These are phyloP conservation scores for Itoplectis maculator DNA, from an alignment of 2,888 invertebrate species.

Conservation along the genomic window DNA sequence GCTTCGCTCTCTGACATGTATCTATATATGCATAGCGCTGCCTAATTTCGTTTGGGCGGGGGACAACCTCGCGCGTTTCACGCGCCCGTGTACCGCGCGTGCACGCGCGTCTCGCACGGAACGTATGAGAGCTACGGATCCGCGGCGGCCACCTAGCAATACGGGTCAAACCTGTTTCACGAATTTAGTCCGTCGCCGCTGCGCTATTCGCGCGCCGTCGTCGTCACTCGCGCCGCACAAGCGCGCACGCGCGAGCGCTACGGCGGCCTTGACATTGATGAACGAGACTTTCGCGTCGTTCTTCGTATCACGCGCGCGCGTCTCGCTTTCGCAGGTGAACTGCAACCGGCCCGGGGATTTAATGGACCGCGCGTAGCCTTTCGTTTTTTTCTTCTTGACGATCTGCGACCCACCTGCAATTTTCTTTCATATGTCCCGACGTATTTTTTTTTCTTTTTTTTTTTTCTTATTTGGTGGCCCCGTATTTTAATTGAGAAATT, in stretches of 20 bases:
- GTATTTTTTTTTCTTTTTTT: background rate
- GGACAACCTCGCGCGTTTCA: slow-evolving; percentile 32
- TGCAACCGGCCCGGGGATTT: slow-evolving; percentile 2
- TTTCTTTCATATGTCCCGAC: background rate
- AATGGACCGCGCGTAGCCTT: background rate
- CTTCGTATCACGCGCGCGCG: slow-evolving; percentile 12
- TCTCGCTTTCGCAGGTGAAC: slow-evolving; percentile 45
- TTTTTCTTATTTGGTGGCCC: background rate
- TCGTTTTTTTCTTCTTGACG: background rate
- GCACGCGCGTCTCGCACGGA: background rate
- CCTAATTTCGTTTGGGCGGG: slow-evolving; percentile 42
- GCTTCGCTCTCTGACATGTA: background rate
- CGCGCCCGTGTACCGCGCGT: slow-evolving; percentile 10
- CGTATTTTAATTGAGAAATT: background rate
- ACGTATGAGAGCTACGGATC: slow-evolving; percentile 27
- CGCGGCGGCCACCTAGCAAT: slow-evolving; percentile 50
- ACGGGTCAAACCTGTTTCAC: slow-evolving; percentile 64
- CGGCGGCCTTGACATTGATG: slow-evolving; percentile 66
- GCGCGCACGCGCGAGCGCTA: slow-evolving; percentile 37
- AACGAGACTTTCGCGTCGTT: slow-evolving; percentile 61
- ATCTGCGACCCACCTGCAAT: background rate
- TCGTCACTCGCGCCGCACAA: slow-evolving; percentile 6
- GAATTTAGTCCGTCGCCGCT: slow-evolving; percentile 61
- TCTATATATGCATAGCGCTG: background rate
- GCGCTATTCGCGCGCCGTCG: slow-evolving; percentile 35